Conservation (phyloP, 2,888 invertebrate genomes). For the Fabriciana adippe region DNA sequence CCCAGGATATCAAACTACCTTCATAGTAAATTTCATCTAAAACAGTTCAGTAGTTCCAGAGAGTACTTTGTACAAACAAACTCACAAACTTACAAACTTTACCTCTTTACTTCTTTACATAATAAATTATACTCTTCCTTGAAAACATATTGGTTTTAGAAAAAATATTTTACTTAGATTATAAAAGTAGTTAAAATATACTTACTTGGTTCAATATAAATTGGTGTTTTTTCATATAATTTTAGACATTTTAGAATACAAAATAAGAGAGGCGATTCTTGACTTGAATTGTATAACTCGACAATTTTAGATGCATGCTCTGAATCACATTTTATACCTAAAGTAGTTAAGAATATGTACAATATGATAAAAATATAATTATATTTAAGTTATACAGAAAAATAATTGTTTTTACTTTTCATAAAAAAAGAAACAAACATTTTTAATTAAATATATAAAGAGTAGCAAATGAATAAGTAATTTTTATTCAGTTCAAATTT, state of each 20-base stretch:
- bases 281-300: conserved; percentile 55
- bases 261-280: conserved; percentile 55
- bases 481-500: too few relatives aligned
- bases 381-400: neutral
- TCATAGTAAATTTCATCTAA: too few relatives aligned
- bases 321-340: conserved; percentile 70
- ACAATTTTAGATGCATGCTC: conserved; percentile 57
- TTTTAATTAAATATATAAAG: too few relatives aligned
- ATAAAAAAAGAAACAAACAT: neutral
- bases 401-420: neutral
- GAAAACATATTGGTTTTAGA: neutral
- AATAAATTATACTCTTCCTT: too few relatives aligned
- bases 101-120: too few relatives aligned
- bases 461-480: too few relatives aligned
- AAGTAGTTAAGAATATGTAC: conserved; percentile 1
- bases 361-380: neutral
- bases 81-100: too few relatives aligned
- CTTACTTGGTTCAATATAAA: conserved; percentile 45
- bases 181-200: neutral
- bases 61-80: too few relatives aligned
- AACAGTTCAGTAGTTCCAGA: too few relatives aligned
- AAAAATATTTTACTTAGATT: neutral
- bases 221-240: conserved; percentile 35
- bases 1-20: too few relatives aligned
- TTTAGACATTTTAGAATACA: conserved; percentile 62